Evolutionary conservation across 2,888 invertebrate genomes (phyloP), one percentile per base, ranked within the genome.

Genomic region (Auanema sp.): DNA sequence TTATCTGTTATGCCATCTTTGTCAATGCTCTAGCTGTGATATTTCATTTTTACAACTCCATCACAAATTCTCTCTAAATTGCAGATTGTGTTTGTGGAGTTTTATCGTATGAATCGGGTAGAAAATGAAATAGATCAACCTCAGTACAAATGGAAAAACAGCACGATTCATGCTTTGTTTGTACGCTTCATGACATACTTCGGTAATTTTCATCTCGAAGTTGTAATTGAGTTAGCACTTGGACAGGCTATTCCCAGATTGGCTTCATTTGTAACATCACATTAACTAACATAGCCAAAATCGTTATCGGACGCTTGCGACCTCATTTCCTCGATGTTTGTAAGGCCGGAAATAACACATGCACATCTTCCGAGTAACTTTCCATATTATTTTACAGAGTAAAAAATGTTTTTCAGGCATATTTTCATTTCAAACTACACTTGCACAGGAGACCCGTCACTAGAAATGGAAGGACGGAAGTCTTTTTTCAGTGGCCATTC

Each of bases 261-360:
- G 76, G 76, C 16, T 75, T 75, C 56, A 70, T 76, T 24, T 66
- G 66, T 54, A 64, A 65, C 24, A 21, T 68, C 6, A 61, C 66
- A 6, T 49, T 76, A 41, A 76, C 68, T 4, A 60, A 96, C 84
- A 89, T 93, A 69, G 92, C 91, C 69, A 96, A 96, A 86, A 94
- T 93, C 84, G 89, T 91, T 11, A 89, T 95, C 71, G 96, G 96
- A 50, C 89, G 95, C 62, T 86, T 96, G 71, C 87, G 97, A 76
- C 96, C 96, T 42, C 94, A 97, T 86, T 97, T 96, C 87, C 89
- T 93, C 81, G 89, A 88, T 75, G 90, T 94, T 0, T 97, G 97
- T 83, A 86, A 88, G 60, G 94, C 95, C 41, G 68, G 58, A 6
- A 67, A 65, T 10, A 67, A 64, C 61, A 72, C 65, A 10, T 76